Conservation (phyloP, 2,797 vertebrate species). For the Geotrypetes seraphini region DNA sequence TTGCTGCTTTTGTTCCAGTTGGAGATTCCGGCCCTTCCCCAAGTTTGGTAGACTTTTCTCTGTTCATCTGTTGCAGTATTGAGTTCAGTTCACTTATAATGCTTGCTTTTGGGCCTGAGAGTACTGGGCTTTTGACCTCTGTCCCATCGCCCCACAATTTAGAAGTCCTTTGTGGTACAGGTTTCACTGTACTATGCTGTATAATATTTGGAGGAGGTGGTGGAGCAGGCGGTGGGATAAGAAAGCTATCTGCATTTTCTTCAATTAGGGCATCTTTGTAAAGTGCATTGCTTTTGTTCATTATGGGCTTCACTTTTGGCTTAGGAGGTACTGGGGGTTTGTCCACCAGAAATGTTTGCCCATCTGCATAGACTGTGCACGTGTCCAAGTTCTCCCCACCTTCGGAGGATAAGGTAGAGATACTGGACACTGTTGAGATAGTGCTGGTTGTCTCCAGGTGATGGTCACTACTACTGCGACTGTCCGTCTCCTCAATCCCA, state of each 20-base stretch:
- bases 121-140: conserved; percentile 78
- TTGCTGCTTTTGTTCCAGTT: conserved; percentile 61
- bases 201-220: conserved; percentile 51
- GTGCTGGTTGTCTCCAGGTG: conserved; percentile 95
- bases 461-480: conserved; percentile 84
- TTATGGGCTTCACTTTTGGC: conserved; percentile 87
- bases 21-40: conserved; percentile 76
- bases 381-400: conserved; percentile 82
- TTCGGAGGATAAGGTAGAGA: conserved; percentile 91
- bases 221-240: conserved; percentile 67
- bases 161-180: conserved; percentile 77
- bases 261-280: conserved; percentile 81
- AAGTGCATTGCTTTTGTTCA: conserved; percentile 83
- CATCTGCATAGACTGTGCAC: conserved; percentile 83
- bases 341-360: conserved; percentile 81
- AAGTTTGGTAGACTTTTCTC: conserved; percentile 74
- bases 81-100: conserved; percentile 95
- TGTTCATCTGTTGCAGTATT: conserved; percentile 93
- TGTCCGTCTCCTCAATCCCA: conserved; percentile 87
- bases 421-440: conserved; percentile 86
- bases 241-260: conserved; percentile 75
- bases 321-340: conserved; percentile 93
- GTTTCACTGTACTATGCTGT: conserved; percentile 61
- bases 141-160: conserved; percentile 86
- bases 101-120: conserved; percentile 83